These are phyloP conservation scores for Gopherus evgoodei DNA, from an alignment of 2,113 vertebrate species.

Conservation along the genomic window DNA sequence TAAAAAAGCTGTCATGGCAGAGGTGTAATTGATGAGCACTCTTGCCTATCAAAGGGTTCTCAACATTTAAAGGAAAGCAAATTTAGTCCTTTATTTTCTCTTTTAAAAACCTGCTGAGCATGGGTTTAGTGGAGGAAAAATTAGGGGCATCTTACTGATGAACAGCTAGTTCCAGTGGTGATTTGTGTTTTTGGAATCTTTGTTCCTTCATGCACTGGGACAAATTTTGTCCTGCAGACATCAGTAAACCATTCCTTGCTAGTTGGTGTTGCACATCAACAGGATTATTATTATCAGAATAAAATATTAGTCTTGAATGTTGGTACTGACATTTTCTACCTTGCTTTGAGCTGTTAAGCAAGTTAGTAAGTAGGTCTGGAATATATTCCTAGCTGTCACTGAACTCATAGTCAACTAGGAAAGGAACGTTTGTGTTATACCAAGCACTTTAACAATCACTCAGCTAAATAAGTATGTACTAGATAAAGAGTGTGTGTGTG, in stretches of 20 bases:
- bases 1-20: neutral
- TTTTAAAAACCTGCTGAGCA: neutral
- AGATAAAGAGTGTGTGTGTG: neutral
- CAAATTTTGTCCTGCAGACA: rapidly evolving
- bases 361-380: neutral
- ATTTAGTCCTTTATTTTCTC: neutral
- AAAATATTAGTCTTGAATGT: neutral
- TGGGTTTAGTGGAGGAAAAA: neutral
- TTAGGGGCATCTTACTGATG: rapidly evolving
- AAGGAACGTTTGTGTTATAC: neutral
- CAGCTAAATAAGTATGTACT: neutral
- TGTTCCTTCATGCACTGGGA: neutral
- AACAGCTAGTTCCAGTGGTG: neutral
- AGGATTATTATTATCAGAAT: neutral
- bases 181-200: neutral
- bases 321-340: neutral
- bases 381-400: neutral
- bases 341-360: neutral
- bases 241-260: rapidly evolving
- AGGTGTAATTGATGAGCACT: neutral
- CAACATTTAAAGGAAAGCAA: neutral
- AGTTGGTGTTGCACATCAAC: neutral
- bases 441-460: neutral
- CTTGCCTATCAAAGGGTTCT: neutral
- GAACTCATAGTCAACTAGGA: neutral